Percentiles rank a stretch among this genome's conserved stretches.
Conservation (phyloP, 2,797 vertebrate species). For the Alectoris magna region DNA sequence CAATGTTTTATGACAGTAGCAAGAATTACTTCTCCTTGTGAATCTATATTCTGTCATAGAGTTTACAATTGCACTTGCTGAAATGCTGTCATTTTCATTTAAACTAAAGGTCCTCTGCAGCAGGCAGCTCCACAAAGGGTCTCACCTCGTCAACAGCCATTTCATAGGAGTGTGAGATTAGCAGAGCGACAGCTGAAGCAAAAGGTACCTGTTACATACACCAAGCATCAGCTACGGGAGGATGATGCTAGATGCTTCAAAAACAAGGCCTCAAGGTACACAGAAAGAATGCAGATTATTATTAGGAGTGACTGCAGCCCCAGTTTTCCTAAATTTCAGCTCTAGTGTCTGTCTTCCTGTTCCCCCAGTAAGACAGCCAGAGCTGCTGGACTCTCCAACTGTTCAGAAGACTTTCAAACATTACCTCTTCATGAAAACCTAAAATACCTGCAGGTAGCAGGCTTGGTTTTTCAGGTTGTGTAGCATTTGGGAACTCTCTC, state of each 20-base stretch:
- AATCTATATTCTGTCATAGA: constrained; percentile 67
- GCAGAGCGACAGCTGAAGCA: constrained; percentile 52
- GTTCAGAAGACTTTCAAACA: background rate
- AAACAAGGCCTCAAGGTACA: constrained; percentile 13
- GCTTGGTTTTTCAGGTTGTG: background rate
- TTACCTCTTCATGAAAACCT: background rate
- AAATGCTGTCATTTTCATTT: constrained; percentile 67
- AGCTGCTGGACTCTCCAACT: background rate
- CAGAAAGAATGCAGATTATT: background rate
- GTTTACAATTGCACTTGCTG: constrained; percentile 44
- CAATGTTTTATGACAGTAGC: constrained; percentile 62
- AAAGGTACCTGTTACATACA: constrained; percentile 55
- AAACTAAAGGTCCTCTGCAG: constrained; percentile 42
- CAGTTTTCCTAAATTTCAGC: background rate
- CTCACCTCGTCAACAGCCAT: constrained; percentile 55
- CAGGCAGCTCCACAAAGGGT: constrained; percentile 7
- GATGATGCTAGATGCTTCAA: constrained; percentile 17
- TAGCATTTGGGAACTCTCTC: background rate
- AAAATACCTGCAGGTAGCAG: background rate
- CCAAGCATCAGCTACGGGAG: constrained; percentile 40
- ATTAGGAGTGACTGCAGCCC: background rate
- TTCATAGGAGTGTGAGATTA: background rate
- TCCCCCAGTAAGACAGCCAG: background rate
- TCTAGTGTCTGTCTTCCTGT: background rate
- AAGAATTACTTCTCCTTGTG: constrained; percentile 63